Conservation (phyloP, 2,113 vertebrate species). For the Hucho hucho region DNA sequence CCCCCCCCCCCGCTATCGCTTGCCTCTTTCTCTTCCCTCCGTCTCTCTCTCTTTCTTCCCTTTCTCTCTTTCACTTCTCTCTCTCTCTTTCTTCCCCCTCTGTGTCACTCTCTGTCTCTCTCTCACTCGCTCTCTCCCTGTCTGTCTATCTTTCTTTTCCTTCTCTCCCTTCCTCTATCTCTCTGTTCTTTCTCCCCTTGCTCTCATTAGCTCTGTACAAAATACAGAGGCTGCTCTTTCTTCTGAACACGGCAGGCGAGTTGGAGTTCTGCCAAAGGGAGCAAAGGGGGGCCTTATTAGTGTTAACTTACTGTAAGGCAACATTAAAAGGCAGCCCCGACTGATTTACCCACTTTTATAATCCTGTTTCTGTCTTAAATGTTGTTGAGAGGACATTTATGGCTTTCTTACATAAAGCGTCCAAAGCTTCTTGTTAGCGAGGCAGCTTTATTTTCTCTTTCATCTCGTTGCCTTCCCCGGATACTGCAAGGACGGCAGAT, state of each 20-base stretch:
- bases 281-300: constrained; percentile 32
- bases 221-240: constrained; percentile 31
- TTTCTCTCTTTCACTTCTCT: constrained; percentile 5
- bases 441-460: not conserved
- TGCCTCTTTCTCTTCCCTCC: not conserved
- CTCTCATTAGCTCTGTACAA: constrained; percentile 34
- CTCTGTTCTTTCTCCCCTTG: constrained; percentile 18
- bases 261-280: too few relatives aligned
- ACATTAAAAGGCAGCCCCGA: not conserved
- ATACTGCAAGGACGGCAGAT: too few relatives aligned
- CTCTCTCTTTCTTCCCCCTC: not conserved
- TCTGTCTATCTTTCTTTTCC: not conserved
- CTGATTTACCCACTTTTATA: not conserved
- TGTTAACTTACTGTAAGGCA: constrained; percentile 25
- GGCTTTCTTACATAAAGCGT: constrained; percentile 21
- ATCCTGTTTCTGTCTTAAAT: constrained; percentile 14
- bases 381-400: constrained; percentile 15
- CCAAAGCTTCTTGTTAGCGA: not conserved
- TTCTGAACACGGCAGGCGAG: not conserved
- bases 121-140: not conserved
- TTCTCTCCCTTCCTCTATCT: not conserved
- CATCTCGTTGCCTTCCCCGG: not conserved
- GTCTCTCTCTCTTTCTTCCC: not conserved
- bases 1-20: not conserved
- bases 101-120: not conserved